Evolutionary conservation across 2,113 vertebrate species (phyloP).

Genomic region (Actenoides hombroni): DNA sequence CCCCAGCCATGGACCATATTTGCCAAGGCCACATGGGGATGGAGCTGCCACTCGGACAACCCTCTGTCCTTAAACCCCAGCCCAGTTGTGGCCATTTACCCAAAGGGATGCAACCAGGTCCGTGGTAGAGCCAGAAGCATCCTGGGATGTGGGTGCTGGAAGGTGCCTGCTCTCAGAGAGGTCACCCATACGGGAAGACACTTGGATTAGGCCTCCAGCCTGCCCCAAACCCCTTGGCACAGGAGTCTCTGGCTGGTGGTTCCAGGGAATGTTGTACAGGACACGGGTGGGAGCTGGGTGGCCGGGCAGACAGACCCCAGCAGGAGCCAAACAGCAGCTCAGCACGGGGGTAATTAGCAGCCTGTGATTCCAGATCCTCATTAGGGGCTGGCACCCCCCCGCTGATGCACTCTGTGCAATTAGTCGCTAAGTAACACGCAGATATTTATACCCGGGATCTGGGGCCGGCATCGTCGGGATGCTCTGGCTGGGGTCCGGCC

Average conservation of each 20-base stretch:
- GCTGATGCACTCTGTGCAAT: slow-evolving; percentile 43
- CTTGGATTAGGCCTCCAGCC: background rate
- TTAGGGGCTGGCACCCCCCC: slow-evolving; percentile 33
- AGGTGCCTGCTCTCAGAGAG: rapidly evolving
- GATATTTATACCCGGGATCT: slow-evolving; percentile 53
- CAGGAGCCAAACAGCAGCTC: background rate
- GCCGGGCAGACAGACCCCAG: background rate
- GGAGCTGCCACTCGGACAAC: background rate
- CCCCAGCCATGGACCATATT: rapidly evolving
- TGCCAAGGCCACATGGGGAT: background rate
- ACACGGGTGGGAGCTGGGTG: rapidly evolving
- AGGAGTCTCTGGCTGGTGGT: rapidly evolving
- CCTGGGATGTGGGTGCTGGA: rapidly evolving
- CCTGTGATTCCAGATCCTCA: slow-evolving; percentile 41
- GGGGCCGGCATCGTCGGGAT: background rate
- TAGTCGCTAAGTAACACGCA: slow-evolving; percentile 62
- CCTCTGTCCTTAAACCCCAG: rapidly evolving
- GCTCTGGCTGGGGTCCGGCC: background rate
- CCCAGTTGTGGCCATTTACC: background rate
- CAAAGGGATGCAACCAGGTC: rapidly evolving
- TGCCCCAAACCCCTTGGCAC: rapidly evolving
- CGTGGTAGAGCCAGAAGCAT: rapidly evolving
- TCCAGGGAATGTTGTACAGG: rapidly evolving
- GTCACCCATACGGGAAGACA: rapidly evolving
- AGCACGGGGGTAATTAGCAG: slow-evolving; percentile 51